These are phyloP conservation scores for Phylloscopus whistleri DNA, from an alignment of 2,113 vertebrate genomes.

Conservation along the genomic window DNA sequence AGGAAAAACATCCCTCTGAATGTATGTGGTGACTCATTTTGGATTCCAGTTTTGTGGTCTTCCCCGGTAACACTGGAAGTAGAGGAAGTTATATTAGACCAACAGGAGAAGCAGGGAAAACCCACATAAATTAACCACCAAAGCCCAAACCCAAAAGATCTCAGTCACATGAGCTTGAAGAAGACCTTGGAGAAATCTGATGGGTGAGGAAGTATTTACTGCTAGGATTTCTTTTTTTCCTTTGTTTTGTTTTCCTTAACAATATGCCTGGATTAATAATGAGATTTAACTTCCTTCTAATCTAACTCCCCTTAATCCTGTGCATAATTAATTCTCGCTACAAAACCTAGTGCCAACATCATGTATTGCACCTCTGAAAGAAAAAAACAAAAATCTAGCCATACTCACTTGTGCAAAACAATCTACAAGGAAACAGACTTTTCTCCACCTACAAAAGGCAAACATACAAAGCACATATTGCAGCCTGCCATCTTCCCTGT, in stretches of 20 bases:
- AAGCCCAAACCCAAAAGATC: rapidly evolving
- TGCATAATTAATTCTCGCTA: not conserved
- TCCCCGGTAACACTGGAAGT: not conserved
- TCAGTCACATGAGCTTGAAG: not conserved
- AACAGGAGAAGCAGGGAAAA: not conserved
- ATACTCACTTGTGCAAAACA: not conserved
- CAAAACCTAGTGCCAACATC: not conserved
- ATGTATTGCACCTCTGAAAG: not conserved
- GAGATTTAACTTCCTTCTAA: not conserved
- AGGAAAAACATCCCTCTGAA: not conserved
- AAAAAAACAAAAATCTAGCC: not conserved
- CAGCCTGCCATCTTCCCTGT: not conserved
- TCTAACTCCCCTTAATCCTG: not conserved
- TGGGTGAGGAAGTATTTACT: not conserved
- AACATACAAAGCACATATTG: not conserved
- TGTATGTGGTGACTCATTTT: not conserved
- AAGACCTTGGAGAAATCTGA: not conserved
- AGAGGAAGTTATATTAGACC: not conserved
- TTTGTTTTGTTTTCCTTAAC: not conserved
- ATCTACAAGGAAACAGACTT: not conserved
- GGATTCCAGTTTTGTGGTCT: not conserved
- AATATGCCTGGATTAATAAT: not conserved
- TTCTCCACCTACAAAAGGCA: not conserved
- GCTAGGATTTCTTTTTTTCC: not conserved
- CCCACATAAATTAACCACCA: rapidly evolving